A percentile compares a stretch with the other conserved stretches of the same genome.
These are phyloP conservation scores for Orthonychiurus folsomi DNA, from an alignment of 2,888 invertebrate species.

Conservation along the genomic window DNA sequence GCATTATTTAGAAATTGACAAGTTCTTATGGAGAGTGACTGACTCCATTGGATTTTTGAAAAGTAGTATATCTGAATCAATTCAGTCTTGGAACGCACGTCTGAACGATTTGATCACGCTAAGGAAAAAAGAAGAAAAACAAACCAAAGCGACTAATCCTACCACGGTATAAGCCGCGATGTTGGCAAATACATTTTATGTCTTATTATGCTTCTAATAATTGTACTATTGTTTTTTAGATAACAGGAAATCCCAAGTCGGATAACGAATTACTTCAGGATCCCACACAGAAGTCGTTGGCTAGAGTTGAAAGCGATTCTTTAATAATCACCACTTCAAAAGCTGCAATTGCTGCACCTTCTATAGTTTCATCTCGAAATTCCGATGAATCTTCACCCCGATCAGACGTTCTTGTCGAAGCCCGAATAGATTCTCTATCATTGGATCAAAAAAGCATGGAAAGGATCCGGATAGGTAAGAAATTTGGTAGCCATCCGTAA, in stretches of 20 bases:
- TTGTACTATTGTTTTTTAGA: no score
- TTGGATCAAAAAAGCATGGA: no score
- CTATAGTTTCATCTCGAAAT: neutral
- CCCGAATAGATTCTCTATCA: neutral
- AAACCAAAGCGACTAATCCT: conserved; percentile 28
- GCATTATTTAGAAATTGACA: conserved; percentile 35
- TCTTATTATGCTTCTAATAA: no score
- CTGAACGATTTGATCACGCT: conserved; percentile 45
- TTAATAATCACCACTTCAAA: conserved; percentile 8
- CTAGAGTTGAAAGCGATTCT: conserved; percentile 34
- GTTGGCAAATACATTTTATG: neutral
- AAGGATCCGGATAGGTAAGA: no score
- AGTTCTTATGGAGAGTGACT: conserved; percentile 49
- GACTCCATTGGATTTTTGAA: conserved; percentile 59
- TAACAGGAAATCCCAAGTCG: no score
- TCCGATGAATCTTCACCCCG: neutral
- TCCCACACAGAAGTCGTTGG: conserved; percentile 14
- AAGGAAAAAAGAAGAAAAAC: conserved; percentile 45
- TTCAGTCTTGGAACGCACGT: conserved; percentile 59
- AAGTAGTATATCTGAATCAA: conserved; percentile 58
- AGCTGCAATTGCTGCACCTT: neutral
- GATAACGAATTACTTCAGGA: no score
- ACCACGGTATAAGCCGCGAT: no score
- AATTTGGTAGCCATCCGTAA: no score
- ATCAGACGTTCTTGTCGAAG: neutral